phyloP scores from a whole-genome alignment of 1,140 invertebrate species.

The Bilobella aurantiaca region DNA sequence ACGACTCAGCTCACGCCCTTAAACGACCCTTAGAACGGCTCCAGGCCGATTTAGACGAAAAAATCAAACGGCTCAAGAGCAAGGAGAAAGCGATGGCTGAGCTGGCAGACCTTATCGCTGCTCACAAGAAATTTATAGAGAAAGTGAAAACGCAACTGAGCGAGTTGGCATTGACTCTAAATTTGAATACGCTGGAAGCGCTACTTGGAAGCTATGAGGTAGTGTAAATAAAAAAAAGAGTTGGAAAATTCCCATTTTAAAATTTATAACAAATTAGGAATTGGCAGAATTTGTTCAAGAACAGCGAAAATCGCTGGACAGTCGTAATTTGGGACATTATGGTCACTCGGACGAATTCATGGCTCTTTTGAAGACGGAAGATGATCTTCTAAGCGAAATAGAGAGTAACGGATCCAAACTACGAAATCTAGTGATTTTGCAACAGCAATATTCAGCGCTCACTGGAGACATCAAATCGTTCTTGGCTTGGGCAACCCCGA shows the following conservation, averaged over 20 bases:
- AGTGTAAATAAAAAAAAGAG: conserved; percentile 66
- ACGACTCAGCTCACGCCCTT: conserved; percentile 54
- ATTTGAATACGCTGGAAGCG: conserved; percentile 52
- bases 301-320: conserved; percentile 65
- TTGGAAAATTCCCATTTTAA: conserved; percentile 56
- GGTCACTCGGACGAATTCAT: conserved; percentile 55
- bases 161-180: conserved; percentile 69
- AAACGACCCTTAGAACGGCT: background rate
- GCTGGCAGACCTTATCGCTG: conserved; percentile 47
- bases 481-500: conserved; percentile 72
- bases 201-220: background rate
- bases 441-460: conserved; percentile 75
- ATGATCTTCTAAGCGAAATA: conserved; percentile 61
- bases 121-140: conserved; percentile 65
- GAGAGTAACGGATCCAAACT: conserved; percentile 72
- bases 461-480: conserved; percentile 77
- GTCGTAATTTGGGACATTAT: conserved; percentile 44
- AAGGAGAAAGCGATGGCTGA: background rate
- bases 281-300: conserved; percentile 60
- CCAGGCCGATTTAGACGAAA: background rate
- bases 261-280: conserved; percentile 49
- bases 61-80: background rate
- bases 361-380: conserved; percentile 64
- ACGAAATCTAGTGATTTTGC: conserved; percentile 60
- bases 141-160: conserved; percentile 71